Evolutionary conservation across 2,113 vertebrate genomes (phyloP).

Genomic region (Tricholaema leucomelas): DNA sequence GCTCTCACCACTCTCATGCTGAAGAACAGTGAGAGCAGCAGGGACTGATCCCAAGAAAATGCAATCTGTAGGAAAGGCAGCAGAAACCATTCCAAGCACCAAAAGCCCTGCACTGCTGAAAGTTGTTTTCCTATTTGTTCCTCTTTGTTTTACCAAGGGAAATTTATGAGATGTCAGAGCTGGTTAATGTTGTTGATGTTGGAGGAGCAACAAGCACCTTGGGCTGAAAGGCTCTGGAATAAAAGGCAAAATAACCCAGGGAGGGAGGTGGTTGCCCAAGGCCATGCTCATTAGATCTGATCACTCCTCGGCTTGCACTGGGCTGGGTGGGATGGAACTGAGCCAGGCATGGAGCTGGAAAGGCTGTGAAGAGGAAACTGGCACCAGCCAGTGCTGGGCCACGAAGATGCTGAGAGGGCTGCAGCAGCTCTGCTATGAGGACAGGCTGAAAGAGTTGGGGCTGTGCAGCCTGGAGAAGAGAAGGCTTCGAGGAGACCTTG

Average conservation of each 20-base stretch:
- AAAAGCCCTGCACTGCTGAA: not conserved
- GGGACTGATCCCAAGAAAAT: not conserved
- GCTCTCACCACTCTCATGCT: too few relatives aligned
- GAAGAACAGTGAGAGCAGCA: not conserved
- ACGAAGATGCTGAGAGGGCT: too few relatives aligned
- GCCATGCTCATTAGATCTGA: not conserved
- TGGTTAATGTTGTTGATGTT: constrained; percentile 58
- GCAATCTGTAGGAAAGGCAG: rapidly evolving
- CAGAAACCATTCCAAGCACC: not conserved
- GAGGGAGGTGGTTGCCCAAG: not conserved
- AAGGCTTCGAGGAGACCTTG: too few relatives aligned
- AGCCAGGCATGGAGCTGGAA: too few relatives aligned
- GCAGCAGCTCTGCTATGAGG: too few relatives aligned
- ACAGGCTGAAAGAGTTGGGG: too few relatives aligned
- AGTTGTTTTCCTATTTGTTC: constrained; percentile 11
- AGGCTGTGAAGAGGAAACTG: not conserved
- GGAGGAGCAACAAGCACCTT: constrained; percentile 31
- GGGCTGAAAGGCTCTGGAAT: constrained; percentile 15
- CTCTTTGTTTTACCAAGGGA: constrained; percentile 27
- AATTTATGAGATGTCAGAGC: constrained; percentile 62
- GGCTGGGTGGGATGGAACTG: not conserved
- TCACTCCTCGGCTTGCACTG: not conserved
- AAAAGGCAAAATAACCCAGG: rapidly evolving
- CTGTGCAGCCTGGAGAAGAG: too few relatives aligned
- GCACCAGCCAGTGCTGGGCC: rapidly evolving